Evolutionary conservation across 2,797 vertebrate genomes (phyloP), one percentile per base, ranked within the genome.

Genomic region (Pempheris klunzingeri): DNA sequence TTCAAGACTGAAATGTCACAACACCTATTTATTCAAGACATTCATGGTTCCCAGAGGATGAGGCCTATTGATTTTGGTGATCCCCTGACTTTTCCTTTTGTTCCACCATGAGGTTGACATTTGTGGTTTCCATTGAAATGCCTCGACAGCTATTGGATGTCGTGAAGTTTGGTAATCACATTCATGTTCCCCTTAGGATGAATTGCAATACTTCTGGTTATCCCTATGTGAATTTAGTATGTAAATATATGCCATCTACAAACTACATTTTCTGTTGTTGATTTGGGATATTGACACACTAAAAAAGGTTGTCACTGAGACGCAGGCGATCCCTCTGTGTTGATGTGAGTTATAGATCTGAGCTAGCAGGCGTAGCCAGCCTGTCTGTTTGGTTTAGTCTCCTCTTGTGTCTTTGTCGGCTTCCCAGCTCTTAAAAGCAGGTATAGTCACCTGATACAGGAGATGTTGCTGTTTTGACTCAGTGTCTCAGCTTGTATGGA

Each of bases 311-410:
- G 5, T 39, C 20, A 50, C 22, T 61, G 15, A 38, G 18, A 24
- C 20, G 18, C 28, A 39, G 71, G 47, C 18, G 30, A 59, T 58
- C 26, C 44, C 39, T 54, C 12, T 39, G 50, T 60, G 36, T 59
- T 43, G 22, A 44, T 30, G n/a, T 46, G 36, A 71, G 55, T 52
- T 86, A 60, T 84, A 76, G 77, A 88, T 81, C 47, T 1, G 52
- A 76, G 14, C 49, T 13, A 20, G 30, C 15, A 46, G 57, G 67
- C 2, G 41, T 39, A 77, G 67, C 38, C 70, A 39, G 28, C 17
- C 47, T 72, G 83, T 76, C 85, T 82, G 65, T 80, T 79, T 22
- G 55, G n/a, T 68, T 82, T 24, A 64, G 20, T 15, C 54, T 81
- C 69, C 71, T 64, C 32, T 46, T 59, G 52, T 39, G 46, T 80